Base-by-base conservation (phyloP, 2,113 vertebrate genomes). In the Craseonycteris thonglongyai region DNA sequence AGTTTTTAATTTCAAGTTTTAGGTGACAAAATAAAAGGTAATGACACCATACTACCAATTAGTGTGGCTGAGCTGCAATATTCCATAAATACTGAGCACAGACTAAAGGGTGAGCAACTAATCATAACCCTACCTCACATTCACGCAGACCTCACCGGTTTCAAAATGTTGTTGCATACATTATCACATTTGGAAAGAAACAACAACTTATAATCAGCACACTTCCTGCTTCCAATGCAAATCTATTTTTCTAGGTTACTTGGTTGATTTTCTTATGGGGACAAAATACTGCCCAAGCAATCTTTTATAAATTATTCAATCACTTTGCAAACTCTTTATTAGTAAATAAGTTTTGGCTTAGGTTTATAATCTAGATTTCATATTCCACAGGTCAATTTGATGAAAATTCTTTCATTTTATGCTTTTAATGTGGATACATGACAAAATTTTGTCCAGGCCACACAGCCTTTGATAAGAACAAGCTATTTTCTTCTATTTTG, bases 211-310 rank as follows among this genome's bases (percentile, higher is more conserved):
- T 93, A 87, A 94, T 88, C 92, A 84, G 74, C 71, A 91, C 90
- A 90, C 61, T 92, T 96, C 80, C 71, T 97, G 80, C 79, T 96
- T 94, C 91, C 71, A 88, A 88, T 81, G 88, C 83, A 93, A 91
- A 92, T 66, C 54, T 94, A 49, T 90, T 84, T 96, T 93, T 69
- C 76, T 91, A 84, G 90, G 54, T 92, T 91, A 84, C n/a, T 40
- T 88, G 80, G 79, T 65, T 92, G 87, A 89, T 89, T 89, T 94
- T 94, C 81, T 89, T 80, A 71, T 33, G 33, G 40, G 24, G 45
- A 51, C 80, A 51, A 93, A 93, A 83, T 51, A 93, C 33, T 74
- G 38, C 58, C 65, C 45, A 71, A 95, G 72, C 47, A 89, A 95
- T 88, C 78, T 93, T 84, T 93, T 40, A 92, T 47, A 75, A 56